Evolutionary conservation across 2,113 vertebrate species (phyloP).

Genomic region (Scortum barcoo): DNA sequence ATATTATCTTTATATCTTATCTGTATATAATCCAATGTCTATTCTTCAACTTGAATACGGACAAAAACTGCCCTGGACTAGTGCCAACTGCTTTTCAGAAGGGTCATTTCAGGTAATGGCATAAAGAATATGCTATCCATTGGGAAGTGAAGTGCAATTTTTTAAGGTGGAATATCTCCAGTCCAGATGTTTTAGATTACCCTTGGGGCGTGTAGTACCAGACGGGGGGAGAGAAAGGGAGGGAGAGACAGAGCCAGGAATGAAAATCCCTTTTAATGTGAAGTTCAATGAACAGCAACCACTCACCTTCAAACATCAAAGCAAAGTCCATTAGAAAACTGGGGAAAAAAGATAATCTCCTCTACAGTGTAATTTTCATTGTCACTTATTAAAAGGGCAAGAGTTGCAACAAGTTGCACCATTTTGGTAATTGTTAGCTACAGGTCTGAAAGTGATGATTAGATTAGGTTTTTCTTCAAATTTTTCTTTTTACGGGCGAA

Average conservation of each 20-base stretch:
- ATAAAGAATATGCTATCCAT: conserved; percentile 24
- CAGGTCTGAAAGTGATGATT: conserved; percentile 8
- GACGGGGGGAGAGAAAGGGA: not conserved
- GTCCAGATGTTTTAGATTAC: conserved; percentile 69
- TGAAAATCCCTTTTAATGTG: conserved; percentile 49
- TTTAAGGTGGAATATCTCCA: conserved; percentile 50
- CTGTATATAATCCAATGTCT: not conserved
- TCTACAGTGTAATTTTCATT: conserved; percentile 28
- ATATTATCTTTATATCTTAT: not conserved
- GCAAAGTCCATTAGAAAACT: conserved; percentile 40
- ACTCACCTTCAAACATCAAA: conserved; percentile 58
- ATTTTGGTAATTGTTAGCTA: conserved; percentile 42
- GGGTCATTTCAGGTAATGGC: conserved; percentile 34
- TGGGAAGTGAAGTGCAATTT: conserved; percentile 42
- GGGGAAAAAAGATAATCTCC: conserved; percentile 10
- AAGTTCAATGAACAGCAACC: conserved; percentile 49
- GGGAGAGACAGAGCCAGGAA: conserved; percentile 11
- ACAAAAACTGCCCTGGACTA: not conserved
- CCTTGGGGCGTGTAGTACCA: conserved; percentile 31
- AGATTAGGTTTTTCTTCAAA: not conserved
- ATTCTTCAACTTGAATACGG: conserved; percentile 16
- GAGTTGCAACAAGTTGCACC: conserved; percentile 52
- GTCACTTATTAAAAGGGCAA: conserved; percentile 23
- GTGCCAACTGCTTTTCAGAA: conserved; percentile 20
- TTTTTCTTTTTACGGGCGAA: not conserved